Base-by-base conservation (phyloP, 2,888 invertebrate genomes). In the Dioctria linearis region DNA sequence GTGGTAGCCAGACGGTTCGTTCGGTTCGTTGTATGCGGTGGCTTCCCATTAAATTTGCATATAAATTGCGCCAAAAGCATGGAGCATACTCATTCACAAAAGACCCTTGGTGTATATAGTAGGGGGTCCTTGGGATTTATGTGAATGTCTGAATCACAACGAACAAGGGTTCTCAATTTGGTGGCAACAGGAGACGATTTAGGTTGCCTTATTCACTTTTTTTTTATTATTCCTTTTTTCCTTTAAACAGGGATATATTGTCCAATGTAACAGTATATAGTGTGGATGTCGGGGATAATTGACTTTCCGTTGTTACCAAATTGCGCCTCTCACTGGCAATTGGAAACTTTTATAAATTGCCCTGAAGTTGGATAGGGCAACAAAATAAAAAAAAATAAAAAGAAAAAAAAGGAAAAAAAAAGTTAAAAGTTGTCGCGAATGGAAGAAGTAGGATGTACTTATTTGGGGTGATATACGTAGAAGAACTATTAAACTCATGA, bases 111-210 rank as follows among this genome's bases (percentile, higher is more conserved):
- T 46, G 63, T 25, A 25, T 25, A 25, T 25, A 25, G 25, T 25
- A 25, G 25, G 25, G 63, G 63, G 76, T 63, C 76, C 63, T 63
- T 76, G 76, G 25, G 61, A 76, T 76, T 76, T 63, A 76, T 76
- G 76, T 43, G 66, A 78, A 66, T 78, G 67, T 54, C 66, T 78
- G 66, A 67, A 78, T 78, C 67, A 57, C 37, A 57, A 54, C 66
- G 78, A 78, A 66, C 66, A 78, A 66, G 66, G 66, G 54, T 78
- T 66, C 66, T 78, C 66, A 66, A 66, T 78, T 78, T 66, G 66
- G 78, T 78, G 66, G 57, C 67, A 78, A 87, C 76, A 76, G 63
- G 76, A 63, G 76, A 76, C 61, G 63, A 76, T 76, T 76, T 76
- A 76, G 76, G 25, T 63, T 76, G 76, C 63, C 76, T 76, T 63